These are phyloP conservation scores for Acanthisitta chloris DNA, from an alignment of 2,113 vertebrate genomes.

Conservation along the genomic window DNA sequence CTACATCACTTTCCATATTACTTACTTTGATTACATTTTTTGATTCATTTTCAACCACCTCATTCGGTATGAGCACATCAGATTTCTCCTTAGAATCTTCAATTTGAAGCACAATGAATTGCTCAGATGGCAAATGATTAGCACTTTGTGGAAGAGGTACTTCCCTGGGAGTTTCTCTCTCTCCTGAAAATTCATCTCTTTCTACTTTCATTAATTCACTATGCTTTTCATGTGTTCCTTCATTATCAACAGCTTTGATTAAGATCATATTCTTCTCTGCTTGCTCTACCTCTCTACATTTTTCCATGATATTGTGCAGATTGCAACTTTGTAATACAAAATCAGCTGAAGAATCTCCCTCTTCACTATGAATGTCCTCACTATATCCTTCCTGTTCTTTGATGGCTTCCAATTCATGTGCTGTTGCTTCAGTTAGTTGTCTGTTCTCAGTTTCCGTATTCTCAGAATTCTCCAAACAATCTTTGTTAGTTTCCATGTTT, in stretches of 20 bases:
- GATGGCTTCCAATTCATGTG: not conserved
- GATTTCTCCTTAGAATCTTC: not conserved
- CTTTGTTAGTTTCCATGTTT: not conserved
- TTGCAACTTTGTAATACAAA: not conserved
- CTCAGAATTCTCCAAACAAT: not conserved
- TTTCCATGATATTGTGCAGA: not conserved
- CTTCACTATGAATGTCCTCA: not conserved
- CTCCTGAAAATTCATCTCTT: not conserved
- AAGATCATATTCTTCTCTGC: not conserved
- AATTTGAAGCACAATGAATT: not conserved
- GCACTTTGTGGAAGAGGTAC: not conserved
- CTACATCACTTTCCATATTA: not conserved
- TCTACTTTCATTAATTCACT: not conserved
- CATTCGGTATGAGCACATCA: not conserved
- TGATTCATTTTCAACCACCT: not conserved
- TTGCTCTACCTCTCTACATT: not conserved
- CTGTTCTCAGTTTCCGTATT: not conserved
- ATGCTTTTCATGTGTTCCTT: not conserved
- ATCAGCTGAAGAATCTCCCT: not conserved
- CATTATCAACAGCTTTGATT: not conserved
- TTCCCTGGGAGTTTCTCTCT: not conserved
- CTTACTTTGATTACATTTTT: not conserved
- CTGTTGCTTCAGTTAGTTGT: not conserved
- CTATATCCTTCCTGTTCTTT: not conserved
- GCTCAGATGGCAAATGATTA: not conserved